Evolutionary conservation across 2,797 vertebrate species (phyloP), one percentile per base, ranked within the genome.

Genomic region (Trichosurus vulpecula): DNA sequence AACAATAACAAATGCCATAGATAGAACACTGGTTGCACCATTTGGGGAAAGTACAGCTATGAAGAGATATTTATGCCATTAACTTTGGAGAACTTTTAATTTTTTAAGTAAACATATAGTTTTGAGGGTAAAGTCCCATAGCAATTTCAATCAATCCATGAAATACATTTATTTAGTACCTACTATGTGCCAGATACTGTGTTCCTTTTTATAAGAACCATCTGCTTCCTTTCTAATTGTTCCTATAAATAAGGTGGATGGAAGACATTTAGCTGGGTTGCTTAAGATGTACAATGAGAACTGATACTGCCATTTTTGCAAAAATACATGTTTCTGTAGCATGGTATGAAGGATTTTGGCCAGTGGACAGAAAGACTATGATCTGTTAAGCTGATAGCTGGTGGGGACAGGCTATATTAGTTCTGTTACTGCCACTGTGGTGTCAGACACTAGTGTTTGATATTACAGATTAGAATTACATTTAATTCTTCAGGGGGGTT

Each of bases 371-470:
- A 6, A 54, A 95, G 56, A 35, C 51, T 90, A 47, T 87, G 27
- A 95, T 95, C 35, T 93, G 47, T 57, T 97, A 94, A 97, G 54
- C 29, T 92, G 30, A 95, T 57, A 94, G 93, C 41, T 93, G 11
- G 9, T 81, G 54, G 89, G 57, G 6, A n/a, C 66, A 91, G 89
- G 74, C 31, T 55, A 27, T 87, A 16, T 92, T 92, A 31, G 54
- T 57, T 13, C 89, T 95, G 5, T 55, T 41, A 35, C n/a, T 81
- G 95, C 61, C 95, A 57, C 22, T 58, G 91, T n/a, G n/a, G 25
- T 66, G 5, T 97, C 96, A 97, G 93, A 81, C 87, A 19, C 61
- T 93, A 1, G 91, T 94, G 30, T 96, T 92, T 97, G 93, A 95
- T 96, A 87, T 93, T 97, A 29, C 55, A 95, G 61, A 92, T 96